These are phyloP conservation scores for Donacobius atricapilla DNA, from an alignment of 2,113 vertebrate species.

Conservation along the genomic window DNA sequence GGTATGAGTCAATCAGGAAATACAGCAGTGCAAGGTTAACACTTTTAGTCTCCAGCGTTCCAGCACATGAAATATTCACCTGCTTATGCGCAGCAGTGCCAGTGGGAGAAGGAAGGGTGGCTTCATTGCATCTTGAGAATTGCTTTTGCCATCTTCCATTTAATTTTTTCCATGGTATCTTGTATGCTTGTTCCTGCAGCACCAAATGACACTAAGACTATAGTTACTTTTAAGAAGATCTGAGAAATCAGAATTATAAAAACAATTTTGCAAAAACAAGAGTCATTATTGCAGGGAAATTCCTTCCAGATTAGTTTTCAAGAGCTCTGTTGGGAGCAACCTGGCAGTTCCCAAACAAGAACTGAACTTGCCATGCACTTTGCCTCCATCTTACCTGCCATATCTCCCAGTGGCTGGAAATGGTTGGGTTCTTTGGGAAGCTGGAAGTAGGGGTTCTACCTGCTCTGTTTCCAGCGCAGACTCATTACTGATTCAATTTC, in stretches of 20 bases:
- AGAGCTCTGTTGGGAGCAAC: not conserved
- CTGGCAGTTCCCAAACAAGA: not conserved
- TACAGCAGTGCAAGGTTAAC: not conserved
- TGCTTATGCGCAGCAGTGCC: not conserved
- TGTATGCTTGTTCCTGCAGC: not conserved
- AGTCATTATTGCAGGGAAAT: not conserved
- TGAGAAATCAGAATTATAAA: not conserved
- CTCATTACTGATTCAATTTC: not conserved
- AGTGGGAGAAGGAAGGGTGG: not conserved
- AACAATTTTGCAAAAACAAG: not conserved
- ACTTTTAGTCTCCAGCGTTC: not conserved
- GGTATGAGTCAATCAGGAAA: not conserved
- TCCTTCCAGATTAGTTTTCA: not conserved
- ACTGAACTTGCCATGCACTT: fast-evolving
- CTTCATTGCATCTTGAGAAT: not conserved
- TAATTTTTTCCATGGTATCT: not conserved
- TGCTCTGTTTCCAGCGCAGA: not conserved
- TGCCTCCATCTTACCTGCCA: fast-evolving
- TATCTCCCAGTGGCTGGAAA: not conserved
- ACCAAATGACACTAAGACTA: not conserved
- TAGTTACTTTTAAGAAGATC: not conserved
- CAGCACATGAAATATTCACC: not conserved
- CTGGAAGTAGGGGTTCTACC: not conserved
- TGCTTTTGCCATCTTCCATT: not conserved
- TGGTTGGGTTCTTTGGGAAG: not conserved